Evolutionary conservation across 2,888 invertebrate genomes (phyloP).

Genomic region (Drosophila seclusa): DNA sequence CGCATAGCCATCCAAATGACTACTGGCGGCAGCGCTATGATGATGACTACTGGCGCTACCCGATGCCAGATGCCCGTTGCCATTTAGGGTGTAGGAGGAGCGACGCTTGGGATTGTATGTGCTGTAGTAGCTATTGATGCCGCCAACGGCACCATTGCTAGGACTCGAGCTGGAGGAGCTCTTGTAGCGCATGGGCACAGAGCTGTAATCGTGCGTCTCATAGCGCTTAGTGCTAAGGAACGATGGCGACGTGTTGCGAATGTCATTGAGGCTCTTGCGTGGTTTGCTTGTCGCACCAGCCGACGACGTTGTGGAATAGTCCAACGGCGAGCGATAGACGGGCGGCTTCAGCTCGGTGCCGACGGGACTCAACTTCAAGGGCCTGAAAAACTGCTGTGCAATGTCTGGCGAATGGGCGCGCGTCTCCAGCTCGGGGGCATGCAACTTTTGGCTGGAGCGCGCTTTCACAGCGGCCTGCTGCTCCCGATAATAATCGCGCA

Average conservation of each 20-base stretch:
- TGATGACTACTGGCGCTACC: constrained; percentile 44
- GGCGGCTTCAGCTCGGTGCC: constrained; percentile 84
- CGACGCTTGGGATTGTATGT: constrained; percentile 84
- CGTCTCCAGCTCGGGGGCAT: constrained; percentile 54
- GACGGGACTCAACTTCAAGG: constrained; percentile 82
- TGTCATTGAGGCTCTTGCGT: constrained; percentile 82
- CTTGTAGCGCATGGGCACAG: constrained; percentile 77
- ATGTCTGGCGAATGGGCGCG: constrained; percentile 83
- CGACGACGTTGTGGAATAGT: constrained; percentile 61
- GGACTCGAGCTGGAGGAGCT: constrained; percentile 75
- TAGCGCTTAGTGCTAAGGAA: constrained; percentile 78
- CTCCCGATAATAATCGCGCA: constrained; percentile 86
- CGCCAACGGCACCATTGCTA: constrained; percentile 63
- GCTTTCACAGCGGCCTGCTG: constrained; percentile 76
- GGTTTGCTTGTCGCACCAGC: constrained; percentile 69
- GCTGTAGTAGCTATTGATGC: constrained; percentile 75
- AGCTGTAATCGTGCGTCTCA: constrained; percentile 73
- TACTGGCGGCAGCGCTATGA: constrained; percentile 48
- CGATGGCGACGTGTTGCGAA: constrained; percentile 81
- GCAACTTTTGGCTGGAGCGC: constrained; percentile 72
- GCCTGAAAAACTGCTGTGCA: constrained; percentile 83
- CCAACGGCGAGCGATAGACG: constrained; percentile 75
- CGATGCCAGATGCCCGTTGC: constrained; percentile 57
- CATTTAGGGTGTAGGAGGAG: constrained; percentile 82
- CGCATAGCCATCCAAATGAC: constrained; percentile 83